phyloP scores from a whole-genome alignment of 2,113 vertebrate species.

The Poicephalus meyeri region DNA sequence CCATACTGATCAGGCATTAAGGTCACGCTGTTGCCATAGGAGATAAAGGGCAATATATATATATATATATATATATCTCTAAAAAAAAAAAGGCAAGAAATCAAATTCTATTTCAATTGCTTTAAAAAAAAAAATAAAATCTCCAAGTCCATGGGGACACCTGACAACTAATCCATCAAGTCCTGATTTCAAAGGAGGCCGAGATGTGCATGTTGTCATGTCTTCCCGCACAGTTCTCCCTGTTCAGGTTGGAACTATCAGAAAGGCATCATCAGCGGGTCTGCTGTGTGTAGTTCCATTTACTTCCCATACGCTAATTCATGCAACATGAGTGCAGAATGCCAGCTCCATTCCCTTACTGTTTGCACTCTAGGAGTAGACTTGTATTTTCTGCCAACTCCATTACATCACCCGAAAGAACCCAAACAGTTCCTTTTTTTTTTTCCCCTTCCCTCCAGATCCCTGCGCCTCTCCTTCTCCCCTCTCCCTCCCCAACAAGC shows the following conservation, averaged over 20 bases:
- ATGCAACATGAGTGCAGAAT: constrained; percentile 69
- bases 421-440: constrained; percentile 62
- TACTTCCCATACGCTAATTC: constrained; percentile 68
- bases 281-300: constrained; percentile 52
- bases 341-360: constrained; percentile 72
- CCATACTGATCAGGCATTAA: neutral
- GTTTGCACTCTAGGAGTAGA: constrained; percentile 73
- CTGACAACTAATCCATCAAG: neutral
- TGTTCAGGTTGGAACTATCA: constrained; percentile 24
- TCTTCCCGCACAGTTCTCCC: neutral
- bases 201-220: neutral
- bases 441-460: neutral
- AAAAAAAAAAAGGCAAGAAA: neutral
- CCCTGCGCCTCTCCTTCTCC: neutral
- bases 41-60: neutral
- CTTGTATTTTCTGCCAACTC: constrained; percentile 75
- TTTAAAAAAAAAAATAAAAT: neutral
- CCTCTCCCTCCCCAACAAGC: neutral
- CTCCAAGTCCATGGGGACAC: neutral
- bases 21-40: constrained; percentile 45
- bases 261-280: constrained; percentile 22
- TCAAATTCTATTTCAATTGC: neutral
- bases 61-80: neutral
- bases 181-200: neutral
- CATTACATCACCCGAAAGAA: constrained; percentile 76